These are phyloP conservation scores for Trissolcus brochymenae DNA, from an alignment of 2,888 invertebrate genomes.

Conservation along the genomic window DNA sequence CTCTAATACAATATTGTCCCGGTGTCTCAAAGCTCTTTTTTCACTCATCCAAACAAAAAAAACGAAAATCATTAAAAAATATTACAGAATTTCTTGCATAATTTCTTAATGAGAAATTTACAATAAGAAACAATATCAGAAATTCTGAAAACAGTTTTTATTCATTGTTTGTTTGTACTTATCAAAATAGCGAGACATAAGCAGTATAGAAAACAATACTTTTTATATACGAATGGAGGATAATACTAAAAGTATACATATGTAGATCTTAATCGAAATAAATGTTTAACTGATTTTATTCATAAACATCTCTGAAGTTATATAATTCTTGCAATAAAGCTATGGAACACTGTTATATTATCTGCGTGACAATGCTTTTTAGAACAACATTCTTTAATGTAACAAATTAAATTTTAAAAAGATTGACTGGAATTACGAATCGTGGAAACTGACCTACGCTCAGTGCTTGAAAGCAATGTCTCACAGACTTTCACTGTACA, in stretches of 20 bases:
- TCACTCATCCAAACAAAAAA: not conserved
- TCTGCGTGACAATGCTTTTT: too few relatives aligned
- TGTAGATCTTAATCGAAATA: too few relatives aligned
- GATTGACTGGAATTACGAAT: too few relatives aligned
- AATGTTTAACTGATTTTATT: too few relatives aligned
- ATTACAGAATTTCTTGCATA: not conserved
- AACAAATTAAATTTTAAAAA: too few relatives aligned
- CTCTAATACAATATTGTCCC: slow-evolving; percentile 14
- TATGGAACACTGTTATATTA: slow-evolving; percentile 2
- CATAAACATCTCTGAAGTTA: too few relatives aligned
- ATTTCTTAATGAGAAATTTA: not conserved
- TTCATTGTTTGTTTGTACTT: not conserved
- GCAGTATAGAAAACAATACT: slow-evolving; percentile 6
- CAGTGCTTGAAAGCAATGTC: too few relatives aligned
- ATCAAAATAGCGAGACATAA: slow-evolving; percentile 1
- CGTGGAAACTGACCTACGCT: too few relatives aligned
- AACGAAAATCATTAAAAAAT: not conserved
- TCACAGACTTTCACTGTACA: too few relatives aligned
- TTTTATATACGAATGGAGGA: not conserved
- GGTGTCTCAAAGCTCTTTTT: not conserved
- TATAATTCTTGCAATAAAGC: not conserved
- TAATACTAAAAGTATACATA: too few relatives aligned
- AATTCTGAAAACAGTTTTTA: too few relatives aligned
- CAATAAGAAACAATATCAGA: not conserved
- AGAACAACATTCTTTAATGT: too few relatives aligned